Conservation (phyloP, 2,888 invertebrate species). For the Eupeodes luniger region DNA sequence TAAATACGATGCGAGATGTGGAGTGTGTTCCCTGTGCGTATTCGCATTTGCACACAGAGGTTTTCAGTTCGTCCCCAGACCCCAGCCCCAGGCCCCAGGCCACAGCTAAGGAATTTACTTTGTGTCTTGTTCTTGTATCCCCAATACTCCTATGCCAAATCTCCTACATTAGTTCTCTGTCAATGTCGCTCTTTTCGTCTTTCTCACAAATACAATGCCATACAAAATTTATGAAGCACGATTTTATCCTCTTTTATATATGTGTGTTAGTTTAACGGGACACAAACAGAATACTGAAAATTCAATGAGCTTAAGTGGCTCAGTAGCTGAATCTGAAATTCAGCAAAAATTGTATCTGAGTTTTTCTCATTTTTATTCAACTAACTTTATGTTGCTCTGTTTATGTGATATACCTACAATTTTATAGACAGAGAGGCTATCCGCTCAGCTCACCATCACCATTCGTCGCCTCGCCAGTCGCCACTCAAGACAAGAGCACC, state of each 20-base stretch:
- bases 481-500: background rate
- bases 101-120: conserved; percentile 54
- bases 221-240: background rate
- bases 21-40: conserved; percentile 53
- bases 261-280: background rate
- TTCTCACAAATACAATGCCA: conserved; percentile 57
- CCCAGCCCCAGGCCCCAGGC: conserved; percentile 38
- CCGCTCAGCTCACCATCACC: conserved; percentile 2
- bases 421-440: conserved; percentile 20
- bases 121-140: conserved; percentile 13
- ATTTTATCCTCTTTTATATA: conserved; percentile 46
- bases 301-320: background rate
- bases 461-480: no score
- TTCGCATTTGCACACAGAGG: conserved; percentile 32
- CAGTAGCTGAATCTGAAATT: conserved; percentile 49
- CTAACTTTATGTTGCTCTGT: background rate
- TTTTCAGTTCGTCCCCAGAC: conserved; percentile 7
- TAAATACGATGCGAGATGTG: conserved; percentile 63
- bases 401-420: conserved; percentile 24
- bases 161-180: conserved; percentile 50
- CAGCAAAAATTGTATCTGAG: conserved; percentile 35
- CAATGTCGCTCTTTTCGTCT: conserved; percentile 33
- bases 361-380: conserved; percentile 13
- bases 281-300: background rate
- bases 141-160: conserved; percentile 43